Percentiles rank a stretch among this genome's conserved stretches.
Evolutionary conservation across 1,140 invertebrate genomes (phyloP).

Genomic region (Scaptomyza hsui): DNA sequence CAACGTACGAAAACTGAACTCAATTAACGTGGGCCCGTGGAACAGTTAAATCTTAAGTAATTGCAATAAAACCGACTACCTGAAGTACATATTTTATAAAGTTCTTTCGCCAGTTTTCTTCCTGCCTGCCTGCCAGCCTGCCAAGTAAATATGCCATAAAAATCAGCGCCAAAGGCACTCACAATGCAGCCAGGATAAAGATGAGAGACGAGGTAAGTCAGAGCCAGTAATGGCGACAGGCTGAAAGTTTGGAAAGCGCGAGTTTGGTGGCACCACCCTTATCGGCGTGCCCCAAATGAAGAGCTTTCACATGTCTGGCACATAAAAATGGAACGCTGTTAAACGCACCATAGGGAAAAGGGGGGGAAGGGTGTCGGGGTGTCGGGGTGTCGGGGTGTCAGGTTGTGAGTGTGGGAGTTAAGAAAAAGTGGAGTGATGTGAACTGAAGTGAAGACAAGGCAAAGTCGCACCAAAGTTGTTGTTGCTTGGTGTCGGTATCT

Average conservation of each 20-base stretch:
- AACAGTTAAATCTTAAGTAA: conserved; percentile 80
- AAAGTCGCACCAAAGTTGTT: conserved; percentile 50
- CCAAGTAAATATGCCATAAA: conserved; percentile 73
- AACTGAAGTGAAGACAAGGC: conserved; percentile 15
- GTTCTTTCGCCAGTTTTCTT: conserved; percentile 34
- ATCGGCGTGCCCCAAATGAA: conserved; percentile 61
- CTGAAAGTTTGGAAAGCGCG: conserved; percentile 12
- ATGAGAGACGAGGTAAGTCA: conserved; percentile 67
- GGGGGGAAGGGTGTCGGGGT: conserved; percentile 17
- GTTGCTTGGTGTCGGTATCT: conserved; percentile 74
- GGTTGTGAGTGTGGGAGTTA: background rate
- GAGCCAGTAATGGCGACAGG: conserved; percentile 30
- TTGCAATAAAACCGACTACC: conserved; percentile 81
- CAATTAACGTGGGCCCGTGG: conserved; percentile 64
- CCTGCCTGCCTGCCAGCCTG: background rate
- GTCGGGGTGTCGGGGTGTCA: conserved; percentile 15
- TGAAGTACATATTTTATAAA: conserved; percentile 79
- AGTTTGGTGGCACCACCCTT: conserved; percentile 20
- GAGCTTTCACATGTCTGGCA: conserved; percentile 79
- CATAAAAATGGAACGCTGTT: conserved; percentile 80
- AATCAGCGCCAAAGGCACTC: conserved; percentile 68
- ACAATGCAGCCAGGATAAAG: conserved; percentile 35
- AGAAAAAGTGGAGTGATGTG: conserved; percentile 7
- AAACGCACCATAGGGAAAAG: conserved; percentile 71
- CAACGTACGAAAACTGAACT: background rate